Evolutionary conservation across 2,797 vertebrate species (phyloP).

Genomic region (Tenualosa thibaudeaui): DNA sequence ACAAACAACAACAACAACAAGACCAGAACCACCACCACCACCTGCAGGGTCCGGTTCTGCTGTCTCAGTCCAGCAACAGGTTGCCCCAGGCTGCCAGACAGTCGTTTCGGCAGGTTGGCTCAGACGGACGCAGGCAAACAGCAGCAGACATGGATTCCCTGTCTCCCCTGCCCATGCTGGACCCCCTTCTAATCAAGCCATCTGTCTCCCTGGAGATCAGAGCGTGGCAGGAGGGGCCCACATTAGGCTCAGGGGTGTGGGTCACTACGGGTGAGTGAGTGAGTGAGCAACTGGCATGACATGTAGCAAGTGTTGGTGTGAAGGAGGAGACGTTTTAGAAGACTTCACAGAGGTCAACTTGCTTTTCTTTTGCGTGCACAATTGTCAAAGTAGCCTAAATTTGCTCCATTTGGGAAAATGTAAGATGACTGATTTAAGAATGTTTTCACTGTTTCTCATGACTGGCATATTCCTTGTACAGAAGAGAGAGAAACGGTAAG

Average conservation of each 20-base stretch:
- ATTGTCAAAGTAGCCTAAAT: no score
- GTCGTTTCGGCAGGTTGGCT: constrained; percentile 48
- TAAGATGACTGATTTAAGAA: no score
- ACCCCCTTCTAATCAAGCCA: constrained; percentile 45
- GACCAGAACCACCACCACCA: constrained; percentile 25
- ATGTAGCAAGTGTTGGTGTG: not conserved
- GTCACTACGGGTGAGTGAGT: constrained; percentile 45
- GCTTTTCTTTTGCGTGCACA: not conserved
- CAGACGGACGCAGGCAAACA: constrained; percentile 38
- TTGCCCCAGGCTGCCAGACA: constrained; percentile 39
- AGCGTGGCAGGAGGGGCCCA: constrained; percentile 65
- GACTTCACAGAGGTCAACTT: not conserved
- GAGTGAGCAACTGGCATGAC: not conserved
- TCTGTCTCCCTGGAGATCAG: constrained; percentile 59
- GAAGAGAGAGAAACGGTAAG: not conserved
- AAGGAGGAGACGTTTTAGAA: not conserved
- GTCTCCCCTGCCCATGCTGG: constrained; percentile 35
- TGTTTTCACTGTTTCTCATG: no score
- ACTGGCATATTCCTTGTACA: not conserved
- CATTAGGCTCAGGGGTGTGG: constrained; percentile 51
- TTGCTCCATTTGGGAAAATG: not conserved
- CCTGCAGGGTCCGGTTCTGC: constrained; percentile 1
- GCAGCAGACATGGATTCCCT: constrained; percentile 39
- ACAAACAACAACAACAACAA: not conserved
- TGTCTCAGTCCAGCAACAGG: constrained; percentile 34